These are phyloP conservation scores for Leucoma salicis DNA, from an alignment of 2,888 invertebrate genomes.

Conservation along the genomic window DNA sequence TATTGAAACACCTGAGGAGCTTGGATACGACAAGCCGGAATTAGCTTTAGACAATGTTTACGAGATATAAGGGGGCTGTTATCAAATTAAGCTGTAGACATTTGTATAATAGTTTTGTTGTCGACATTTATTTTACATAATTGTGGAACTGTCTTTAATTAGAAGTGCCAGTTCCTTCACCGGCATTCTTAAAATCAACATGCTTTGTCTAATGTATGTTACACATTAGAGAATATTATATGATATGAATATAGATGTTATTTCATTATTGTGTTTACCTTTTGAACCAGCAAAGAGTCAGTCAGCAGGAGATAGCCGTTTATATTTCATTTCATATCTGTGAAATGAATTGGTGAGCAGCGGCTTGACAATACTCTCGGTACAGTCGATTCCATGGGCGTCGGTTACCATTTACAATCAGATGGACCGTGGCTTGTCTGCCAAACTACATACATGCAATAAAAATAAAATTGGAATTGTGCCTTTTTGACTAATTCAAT, in stretches of 20 bases:
- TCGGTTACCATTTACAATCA: too few species aligned
- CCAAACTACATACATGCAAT: too few species aligned
- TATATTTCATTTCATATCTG: too few species aligned
- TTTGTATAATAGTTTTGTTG: conserved; percentile 74
- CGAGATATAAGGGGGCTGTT: conserved; percentile 78
- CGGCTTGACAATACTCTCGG: too few species aligned
- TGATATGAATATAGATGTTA: conserved; percentile 27
- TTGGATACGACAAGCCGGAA: conserved; percentile 99
- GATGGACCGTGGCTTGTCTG: too few species aligned
- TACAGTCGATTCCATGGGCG: too few species aligned
- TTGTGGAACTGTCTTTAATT: conserved; percentile 51
- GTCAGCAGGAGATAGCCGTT: too few species aligned
- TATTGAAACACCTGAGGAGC: conserved; percentile 95
- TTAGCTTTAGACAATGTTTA: conserved; percentile 90
- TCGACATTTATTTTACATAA: conserved; percentile 58
- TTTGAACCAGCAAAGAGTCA: too few species aligned
- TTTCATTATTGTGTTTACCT: conserved; percentile 45
- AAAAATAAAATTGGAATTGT: too few species aligned
- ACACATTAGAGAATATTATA: conserved; percentile 49
- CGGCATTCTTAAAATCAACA: conserved; percentile 47
- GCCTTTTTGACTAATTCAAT: too few species aligned
- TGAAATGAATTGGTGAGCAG: too few species aligned
- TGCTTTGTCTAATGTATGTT: conserved; percentile 59
- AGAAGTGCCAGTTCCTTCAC: conserved; percentile 48
- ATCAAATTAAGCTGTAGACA: conserved; percentile 66